These are phyloP conservation scores for Columba guinea DNA, from an alignment of 2,797 vertebrate genomes.

Conservation along the genomic window DNA sequence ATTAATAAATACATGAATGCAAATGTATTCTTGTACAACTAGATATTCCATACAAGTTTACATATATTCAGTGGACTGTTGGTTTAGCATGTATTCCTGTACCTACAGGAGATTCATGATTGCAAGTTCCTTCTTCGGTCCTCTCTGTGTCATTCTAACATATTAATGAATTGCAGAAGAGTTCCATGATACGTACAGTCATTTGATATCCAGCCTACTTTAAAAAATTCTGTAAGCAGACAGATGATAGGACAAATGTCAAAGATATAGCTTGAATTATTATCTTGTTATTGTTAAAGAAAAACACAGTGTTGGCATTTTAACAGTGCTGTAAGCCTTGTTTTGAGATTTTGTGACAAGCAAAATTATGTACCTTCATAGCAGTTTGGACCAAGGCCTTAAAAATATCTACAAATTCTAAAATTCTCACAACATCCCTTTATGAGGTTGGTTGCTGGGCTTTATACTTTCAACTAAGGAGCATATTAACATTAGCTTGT, in stretches of 20 bases:
- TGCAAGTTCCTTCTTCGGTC: background rate
- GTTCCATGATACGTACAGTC: background rate
- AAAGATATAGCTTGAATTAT: background rate
- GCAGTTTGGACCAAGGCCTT: background rate
- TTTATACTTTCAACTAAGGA: background rate
- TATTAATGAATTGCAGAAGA: background rate
- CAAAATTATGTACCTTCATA: background rate
- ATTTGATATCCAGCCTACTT: background rate
- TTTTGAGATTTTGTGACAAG: background rate
- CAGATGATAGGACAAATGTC: background rate
- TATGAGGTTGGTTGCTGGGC: background rate
- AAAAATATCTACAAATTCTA: background rate
- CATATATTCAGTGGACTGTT: background rate
- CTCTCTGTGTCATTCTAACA: background rate
- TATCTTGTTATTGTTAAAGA: background rate
- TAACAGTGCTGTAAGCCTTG: background rate
- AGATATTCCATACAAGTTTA: background rate
- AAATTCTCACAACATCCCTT: background rate
- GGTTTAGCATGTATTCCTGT: background rate
- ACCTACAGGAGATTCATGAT: background rate
- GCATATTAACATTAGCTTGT: background rate
- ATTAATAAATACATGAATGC: background rate
- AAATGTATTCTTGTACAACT: background rate
- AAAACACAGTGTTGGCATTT: background rate
- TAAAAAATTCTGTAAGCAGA: background rate